These are phyloP conservation scores for Coregonus ussuriensis DNA, from an alignment of 2,797 vertebrate genomes.

Conservation along the genomic window DNA sequence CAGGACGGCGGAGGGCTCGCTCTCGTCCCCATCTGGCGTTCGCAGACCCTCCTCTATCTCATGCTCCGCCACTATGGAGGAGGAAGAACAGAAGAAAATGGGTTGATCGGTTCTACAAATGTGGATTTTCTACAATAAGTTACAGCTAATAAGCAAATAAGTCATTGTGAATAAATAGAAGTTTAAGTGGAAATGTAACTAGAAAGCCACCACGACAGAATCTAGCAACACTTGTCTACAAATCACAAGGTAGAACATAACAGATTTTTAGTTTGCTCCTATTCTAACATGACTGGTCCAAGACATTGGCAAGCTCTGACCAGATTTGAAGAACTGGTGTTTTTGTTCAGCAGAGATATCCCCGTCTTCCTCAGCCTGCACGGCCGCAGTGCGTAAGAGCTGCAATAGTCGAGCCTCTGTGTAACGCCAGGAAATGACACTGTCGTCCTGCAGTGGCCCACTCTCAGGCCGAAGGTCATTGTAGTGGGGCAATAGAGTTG, in stretches of 20 bases:
- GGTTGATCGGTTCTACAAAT: neutral
- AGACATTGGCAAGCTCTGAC: constrained; percentile 55
- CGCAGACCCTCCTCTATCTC: constrained; percentile 78
- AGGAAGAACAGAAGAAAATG: constrained; percentile 17
- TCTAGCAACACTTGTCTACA: neutral
- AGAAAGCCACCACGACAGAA: neutral
- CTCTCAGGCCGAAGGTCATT: constrained; percentile 59
- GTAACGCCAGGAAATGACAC: constrained; percentile 51
- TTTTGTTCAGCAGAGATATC: constrained; percentile 71
- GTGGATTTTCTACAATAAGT: neutral
- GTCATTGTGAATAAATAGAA: neutral
- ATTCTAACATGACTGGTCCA: neutral
- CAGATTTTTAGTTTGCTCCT: neutral
- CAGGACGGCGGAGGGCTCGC: constrained; percentile 55
- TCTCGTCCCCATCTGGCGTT: constrained; percentile 1
- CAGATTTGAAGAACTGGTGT: constrained; percentile 74
- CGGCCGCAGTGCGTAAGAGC: constrained; percentile 68
- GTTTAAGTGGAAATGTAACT: neutral
- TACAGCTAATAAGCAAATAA: neutral
- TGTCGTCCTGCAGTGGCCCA: constrained; percentile 37
- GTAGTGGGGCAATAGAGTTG: constrained; percentile 67
- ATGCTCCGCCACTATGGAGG: constrained; percentile 71
- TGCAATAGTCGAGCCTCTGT: constrained; percentile 68
- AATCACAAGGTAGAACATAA: neutral
- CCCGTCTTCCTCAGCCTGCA: constrained; percentile 66